Evolutionary conservation across 2,113 vertebrate species (phyloP).

Genomic region (Ceyx cyanopectus): DNA sequence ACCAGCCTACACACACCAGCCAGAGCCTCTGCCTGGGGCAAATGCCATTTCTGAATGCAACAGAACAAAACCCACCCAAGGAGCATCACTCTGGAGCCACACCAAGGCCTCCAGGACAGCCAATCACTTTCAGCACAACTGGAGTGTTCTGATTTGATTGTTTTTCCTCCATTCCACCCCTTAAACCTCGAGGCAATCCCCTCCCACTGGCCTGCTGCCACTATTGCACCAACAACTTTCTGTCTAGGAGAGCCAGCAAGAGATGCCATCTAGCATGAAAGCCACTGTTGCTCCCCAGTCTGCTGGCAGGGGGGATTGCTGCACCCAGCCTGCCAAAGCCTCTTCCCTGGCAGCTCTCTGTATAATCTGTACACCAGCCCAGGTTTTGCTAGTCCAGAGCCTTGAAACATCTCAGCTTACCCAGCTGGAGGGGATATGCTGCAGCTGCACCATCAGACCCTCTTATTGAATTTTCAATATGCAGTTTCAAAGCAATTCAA

Average conservation of each 20-base stretch:
- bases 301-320: slow-evolving; percentile 65
- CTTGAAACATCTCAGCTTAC: slow-evolving; percentile 74
- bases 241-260: slow-evolving; percentile 70
- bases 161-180: slow-evolving; percentile 75
- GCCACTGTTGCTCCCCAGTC: slow-evolving; percentile 64
- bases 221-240: slow-evolving; percentile 37
- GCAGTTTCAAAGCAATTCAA: slow-evolving; percentile 81
- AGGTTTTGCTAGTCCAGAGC: slow-evolving; percentile 71
- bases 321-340: slow-evolving; percentile 67
- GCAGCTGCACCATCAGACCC: slow-evolving; percentile 80
- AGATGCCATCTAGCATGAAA: slow-evolving; percentile 46
- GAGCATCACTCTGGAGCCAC: slow-evolving; percentile 46
- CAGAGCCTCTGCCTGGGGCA: slow-evolving; percentile 67
- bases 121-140: slow-evolving; percentile 70
- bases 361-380: slow-evolving; percentile 64
- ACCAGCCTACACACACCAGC: slow-evolving; percentile 58
- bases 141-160: slow-evolving; percentile 68
- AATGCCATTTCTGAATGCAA: slow-evolving; percentile 72
- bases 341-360: slow-evolving; percentile 70
- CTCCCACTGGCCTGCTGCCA: slow-evolving; percentile 71
- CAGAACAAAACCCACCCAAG: slow-evolving; percentile 67
- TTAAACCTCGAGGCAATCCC: slow-evolving; percentile 76
- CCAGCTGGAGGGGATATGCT: slow-evolving; percentile 79
- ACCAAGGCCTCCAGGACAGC: slow-evolving; percentile 65
- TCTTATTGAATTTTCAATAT: slow-evolving; percentile 82